Conservation (phyloP, 2,888 invertebrate species). For the Rotaria socialis region DNA sequence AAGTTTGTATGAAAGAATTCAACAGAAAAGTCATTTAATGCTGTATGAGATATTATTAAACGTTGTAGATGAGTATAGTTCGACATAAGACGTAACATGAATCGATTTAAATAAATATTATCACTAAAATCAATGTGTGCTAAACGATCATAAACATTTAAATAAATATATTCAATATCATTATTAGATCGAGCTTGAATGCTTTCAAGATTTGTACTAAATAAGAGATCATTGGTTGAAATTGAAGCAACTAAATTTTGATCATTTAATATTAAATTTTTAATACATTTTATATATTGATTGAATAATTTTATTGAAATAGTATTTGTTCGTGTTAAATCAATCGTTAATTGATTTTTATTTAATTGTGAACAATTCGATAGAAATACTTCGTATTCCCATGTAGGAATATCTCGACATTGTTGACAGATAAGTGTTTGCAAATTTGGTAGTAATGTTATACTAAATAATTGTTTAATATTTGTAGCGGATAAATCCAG, state of each 20-base stretch:
- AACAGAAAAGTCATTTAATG: neutral
- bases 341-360: neutral
- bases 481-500: neutral
- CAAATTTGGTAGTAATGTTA: neutral
- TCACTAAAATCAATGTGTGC: neutral
- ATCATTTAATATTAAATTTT: neutral
- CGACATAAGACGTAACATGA: neutral
- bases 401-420: neutral
- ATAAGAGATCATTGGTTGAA: neutral
- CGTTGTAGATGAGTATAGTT: constrained; percentile 12
- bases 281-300: neutral
- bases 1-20: neutral
- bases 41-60: neutral
- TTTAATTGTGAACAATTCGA: neutral
- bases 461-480: neutral
- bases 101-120: neutral
- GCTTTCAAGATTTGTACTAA: neutral
- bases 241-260: neutral
- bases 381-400: neutral
- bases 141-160: neutral
- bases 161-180: neutral
- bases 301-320: neutral
- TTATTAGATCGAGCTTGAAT: neutral
- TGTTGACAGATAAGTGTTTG: neutral
- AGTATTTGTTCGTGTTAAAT: neutral